Conservation (phyloP, 2,888 invertebrate species). For the Plagodis dolabraria region DNA sequence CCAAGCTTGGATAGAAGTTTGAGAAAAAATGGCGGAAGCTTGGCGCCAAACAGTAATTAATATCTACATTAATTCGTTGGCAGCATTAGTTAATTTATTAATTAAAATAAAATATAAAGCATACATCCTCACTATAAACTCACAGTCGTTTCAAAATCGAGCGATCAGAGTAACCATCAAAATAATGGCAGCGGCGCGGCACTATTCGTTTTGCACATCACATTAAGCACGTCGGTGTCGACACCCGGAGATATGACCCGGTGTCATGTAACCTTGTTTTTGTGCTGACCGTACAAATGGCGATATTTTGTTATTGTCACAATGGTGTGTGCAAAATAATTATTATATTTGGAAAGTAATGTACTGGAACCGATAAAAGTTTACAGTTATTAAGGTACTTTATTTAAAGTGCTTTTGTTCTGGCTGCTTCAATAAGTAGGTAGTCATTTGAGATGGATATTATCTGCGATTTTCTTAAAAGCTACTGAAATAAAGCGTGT, state of each 20-base stretch:
- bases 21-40: no score
- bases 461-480: no score
- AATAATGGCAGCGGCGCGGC: conserved; percentile 27
- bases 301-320: conserved; percentile 37
- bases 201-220: conserved; percentile 66
- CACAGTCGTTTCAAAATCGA: conserved; percentile 6
- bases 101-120: no score
- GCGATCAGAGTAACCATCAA: conserved; percentile 16
- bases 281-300: conserved; percentile 45
- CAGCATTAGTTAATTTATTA: no score
- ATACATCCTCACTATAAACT: not conserved
- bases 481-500: no score
- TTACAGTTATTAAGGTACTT: no score
- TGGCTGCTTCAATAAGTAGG: no score
- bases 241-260: conserved; percentile 51
- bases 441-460: no score
- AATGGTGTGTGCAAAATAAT: conserved; percentile 1
- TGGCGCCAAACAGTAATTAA: no score
- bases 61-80: no score
- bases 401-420: no score
- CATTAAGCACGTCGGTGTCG: conserved; percentile 62
- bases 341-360: not conserved
- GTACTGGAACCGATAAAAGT: not conserved
- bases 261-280: conserved; percentile 43
- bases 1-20: no score